Evolutionary conservation across 2,797 vertebrate genomes (phyloP), one percentile per base, ranked within the genome.

Genomic region (Clarias pachynema): DNA sequence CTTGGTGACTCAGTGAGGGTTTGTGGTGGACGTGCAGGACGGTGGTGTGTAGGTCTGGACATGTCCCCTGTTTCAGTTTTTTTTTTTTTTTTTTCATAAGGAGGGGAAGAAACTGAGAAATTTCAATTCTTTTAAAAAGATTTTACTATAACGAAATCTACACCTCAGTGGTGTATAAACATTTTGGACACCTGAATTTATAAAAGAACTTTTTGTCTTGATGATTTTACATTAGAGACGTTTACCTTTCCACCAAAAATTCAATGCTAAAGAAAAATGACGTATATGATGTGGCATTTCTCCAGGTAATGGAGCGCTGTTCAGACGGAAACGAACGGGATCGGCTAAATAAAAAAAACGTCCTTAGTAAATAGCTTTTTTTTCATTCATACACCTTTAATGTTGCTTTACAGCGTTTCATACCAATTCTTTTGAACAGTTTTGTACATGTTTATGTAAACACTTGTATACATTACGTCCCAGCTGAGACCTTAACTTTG

Each of bases 11-110:
- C 40, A 37, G 44, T 83, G 81, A 81, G 80, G 87, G 65, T 87
- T 90, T 89, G 82, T 84, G 79, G 86, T 86, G 84, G 86, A 89
- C 85, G 85, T 87, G 81, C 83, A 69, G 57, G 78, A 75, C 22
- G 34, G 0, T 31, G 44, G n/a, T 29, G 0, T 31, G 20, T 75
- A 75, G 57, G 86, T 89, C 85, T 87, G 88, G 87, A 75, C 87
- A 84, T 9, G 29, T n/a, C 5, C 63, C 73, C 69, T 82, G 68
- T 87, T 87, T 86, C 84, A 49, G 74, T 79, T 75, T 66, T 60
- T 26, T 60, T 87, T 90, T 65, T 85, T 87, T 49, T 9, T 62
- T 62, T 59, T 16, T 59, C 6, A 2, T 49, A 10, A 49, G 44
- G 10, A 49, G 44, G 10, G 37, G 5, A 49, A 49, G 10, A 49